Percentiles rank a stretch among this genome's conserved stretches.
Evolutionary conservation across 2,797 vertebrate species (phyloP).

Genomic region (Clangula hyemalis): DNA sequence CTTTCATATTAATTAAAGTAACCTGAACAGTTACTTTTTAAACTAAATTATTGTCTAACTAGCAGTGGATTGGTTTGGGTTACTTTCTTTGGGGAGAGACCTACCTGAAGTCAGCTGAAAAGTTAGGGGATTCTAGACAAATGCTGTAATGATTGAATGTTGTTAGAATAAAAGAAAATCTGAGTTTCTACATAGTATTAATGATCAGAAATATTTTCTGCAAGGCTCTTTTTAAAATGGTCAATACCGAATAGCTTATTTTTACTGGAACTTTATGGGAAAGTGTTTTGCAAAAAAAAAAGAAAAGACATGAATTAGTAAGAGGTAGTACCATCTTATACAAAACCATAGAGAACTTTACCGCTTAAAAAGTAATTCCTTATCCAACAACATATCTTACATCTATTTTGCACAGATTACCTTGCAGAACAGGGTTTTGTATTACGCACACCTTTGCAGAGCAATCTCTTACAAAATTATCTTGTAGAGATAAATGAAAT

Average conservation of each 20-base stretch:
- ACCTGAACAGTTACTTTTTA: background rate
- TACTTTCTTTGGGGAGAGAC: background rate
- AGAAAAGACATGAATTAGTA: background rate
- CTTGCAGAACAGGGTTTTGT: conserved; percentile 4
- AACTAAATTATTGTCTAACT: background rate
- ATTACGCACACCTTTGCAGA: background rate
- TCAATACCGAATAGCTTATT: background rate
- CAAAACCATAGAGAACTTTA: background rate
- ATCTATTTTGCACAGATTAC: background rate
- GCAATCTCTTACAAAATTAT: background rate
- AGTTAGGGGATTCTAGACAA: background rate
- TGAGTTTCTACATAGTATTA: background rate
- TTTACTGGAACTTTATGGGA: background rate
- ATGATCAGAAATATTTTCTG: background rate
- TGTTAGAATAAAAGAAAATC: background rate
- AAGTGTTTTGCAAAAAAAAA: background rate
- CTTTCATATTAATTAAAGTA: background rate
- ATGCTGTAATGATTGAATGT: background rate
- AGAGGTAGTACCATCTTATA: background rate
- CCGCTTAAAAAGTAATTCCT: background rate
- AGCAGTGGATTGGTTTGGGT: background rate
- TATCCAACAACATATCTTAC: background rate
- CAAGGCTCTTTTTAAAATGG: background rate
- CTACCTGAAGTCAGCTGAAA: background rate
- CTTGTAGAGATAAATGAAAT: conserved; percentile 29